Base-by-base conservation (phyloP, 2,888 invertebrate species). In the Lycia hirtaria region DNA sequence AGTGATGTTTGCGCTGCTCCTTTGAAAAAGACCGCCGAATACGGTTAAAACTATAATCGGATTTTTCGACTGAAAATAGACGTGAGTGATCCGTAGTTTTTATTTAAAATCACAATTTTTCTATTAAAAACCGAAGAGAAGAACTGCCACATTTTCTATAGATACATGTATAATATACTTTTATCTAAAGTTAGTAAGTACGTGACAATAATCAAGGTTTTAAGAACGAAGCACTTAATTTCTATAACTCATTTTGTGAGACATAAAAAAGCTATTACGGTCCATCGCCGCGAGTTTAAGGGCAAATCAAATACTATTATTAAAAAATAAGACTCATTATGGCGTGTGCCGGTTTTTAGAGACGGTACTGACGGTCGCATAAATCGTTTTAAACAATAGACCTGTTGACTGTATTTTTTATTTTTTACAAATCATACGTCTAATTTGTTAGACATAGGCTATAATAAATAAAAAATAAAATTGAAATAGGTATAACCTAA, bases 301-400 rank as follows among this genome's bases (percentile, higher is more conserved):
- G 78, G 73, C 68, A 78, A 76, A 78, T 73, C 73, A 80, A 81
- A 81, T 74, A n/a, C n/a, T n/a, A n/a, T n/a, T n/a, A 80, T 75
- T 70, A 70, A 75, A 70, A 73, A 72, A 73, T 63, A 73, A 72
- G 75, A 75, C 68, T 68, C 71, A 64, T 75, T 72, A 64, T 71
- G 72, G 70, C 67, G 61, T 64, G 64, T 69, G 51, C 62, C 64
- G 63, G 67, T 74, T 75, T 73, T 67, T 35, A 57, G 53, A 60
- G 62, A 66, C 30, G 52, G 76, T 74, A 78, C 73, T 68, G 48
- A 69, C 64, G 48, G 15, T 6, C 1, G 62, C 67, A 60, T 14
- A 68, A 61, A 20, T 41, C 9, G n/a, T 51, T n/a, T 37, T 30
- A 3, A 15, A 38, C 15, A 10, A 33, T 22, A 15, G 2, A 33